Conservation (phyloP, 2,888 invertebrate genomes). For the Micropterix aruncella region DNA sequence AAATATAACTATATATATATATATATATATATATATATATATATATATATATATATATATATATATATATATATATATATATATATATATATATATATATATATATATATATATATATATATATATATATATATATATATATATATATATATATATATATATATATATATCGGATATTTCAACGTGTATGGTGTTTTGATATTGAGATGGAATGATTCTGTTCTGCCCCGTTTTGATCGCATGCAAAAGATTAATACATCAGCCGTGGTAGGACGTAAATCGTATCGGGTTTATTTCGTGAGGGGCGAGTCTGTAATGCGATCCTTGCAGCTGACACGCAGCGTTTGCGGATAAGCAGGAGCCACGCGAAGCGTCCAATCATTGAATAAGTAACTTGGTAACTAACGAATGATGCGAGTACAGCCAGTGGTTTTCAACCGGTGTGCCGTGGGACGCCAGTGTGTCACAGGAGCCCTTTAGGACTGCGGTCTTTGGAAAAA, state of each 20-base stretch:
- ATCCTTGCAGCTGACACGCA: too few relatives aligned
- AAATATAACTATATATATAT: neutral
- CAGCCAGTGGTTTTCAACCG: too few relatives aligned
- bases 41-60: neutral
- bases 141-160: neutral
- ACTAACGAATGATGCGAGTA: too few relatives aligned
- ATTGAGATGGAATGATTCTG: too few relatives aligned
- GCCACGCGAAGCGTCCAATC: neutral
- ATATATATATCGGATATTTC: neutral
- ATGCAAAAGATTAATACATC: neutral
- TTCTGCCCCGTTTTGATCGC: neutral
- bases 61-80: neutral
- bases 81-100: neutral
- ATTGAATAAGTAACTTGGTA: too few relatives aligned
- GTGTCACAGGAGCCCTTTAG: too few relatives aligned
- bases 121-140: neutral
- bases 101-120: neutral
- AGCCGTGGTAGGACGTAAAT: neutral
- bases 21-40: neutral
- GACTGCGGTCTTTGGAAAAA: too few relatives aligned
- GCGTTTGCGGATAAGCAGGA: neutral
- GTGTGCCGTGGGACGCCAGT: too few relatives aligned
- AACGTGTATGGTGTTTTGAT: neutral
- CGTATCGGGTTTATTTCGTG: neutral
- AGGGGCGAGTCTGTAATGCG: neutral